Evolutionary conservation across 1,140 invertebrate genomes (phyloP), one percentile per base, ranked within the genome.

Genomic region (Tetramorium parvispinum): DNA sequence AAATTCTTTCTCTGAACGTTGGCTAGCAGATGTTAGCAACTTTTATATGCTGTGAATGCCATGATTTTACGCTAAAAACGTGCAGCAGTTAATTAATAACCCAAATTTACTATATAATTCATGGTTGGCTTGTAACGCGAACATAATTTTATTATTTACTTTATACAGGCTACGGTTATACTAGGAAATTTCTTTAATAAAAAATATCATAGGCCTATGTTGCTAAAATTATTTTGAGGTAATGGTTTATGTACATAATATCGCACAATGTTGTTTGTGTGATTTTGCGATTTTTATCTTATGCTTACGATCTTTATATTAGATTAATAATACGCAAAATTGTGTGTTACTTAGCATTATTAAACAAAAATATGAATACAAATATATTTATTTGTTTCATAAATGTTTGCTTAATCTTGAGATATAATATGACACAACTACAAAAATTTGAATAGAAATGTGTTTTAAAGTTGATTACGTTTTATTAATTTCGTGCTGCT

Each of bases 21-120:
- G 27, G 27, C 27, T 5, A 6, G 4, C 27, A 32, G 4, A 32
- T 32, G 32, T 13, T 55, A 21, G 53, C 21, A 18, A 27, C 10
- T 43, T 61, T 61, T 18, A 5, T 21, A 32, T n/a, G 18, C 10
- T 4, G 7, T 6, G 21, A 59, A 40, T 18, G 11, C 16, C 13
- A 24, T 6, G 24, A 13, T 59, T 46, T 6, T 46, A 32, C 32
- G 57, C 3, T 13, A 32, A 5, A 61, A 59, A 59, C 8, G 40
- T 16, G 5, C 16, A n/a, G 5, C 32, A 53, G 2, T 40, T 49
- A 79, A 51, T 32, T 78, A 32, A 65, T n/a, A 49, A 77, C 8
- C 7, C 24, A 65, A 65, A 79, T 37, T 46, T 79, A 4, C 43
- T 7, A 24, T n/a, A 49, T 65, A 65, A 66, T 78, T 65, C 11